phyloP scores from a whole-genome alignment of 2,113 vertebrate genomes.

The Ophthalmolycus amberensis region DNA sequence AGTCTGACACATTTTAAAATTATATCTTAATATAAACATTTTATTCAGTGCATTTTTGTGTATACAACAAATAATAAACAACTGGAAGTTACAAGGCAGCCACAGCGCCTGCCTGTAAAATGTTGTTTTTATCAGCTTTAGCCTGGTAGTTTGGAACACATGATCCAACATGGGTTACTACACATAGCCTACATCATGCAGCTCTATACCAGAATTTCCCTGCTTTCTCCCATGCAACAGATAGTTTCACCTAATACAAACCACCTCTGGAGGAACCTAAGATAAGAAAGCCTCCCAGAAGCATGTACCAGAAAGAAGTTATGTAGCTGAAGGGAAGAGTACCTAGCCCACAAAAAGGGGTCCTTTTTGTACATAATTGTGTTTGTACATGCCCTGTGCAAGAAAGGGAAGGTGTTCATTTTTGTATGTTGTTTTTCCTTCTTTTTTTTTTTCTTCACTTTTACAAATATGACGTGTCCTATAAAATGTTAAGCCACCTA shows the following conservation, averaged over 20 bases:
- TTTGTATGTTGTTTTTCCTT: constrained; percentile 43
- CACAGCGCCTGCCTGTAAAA: constrained; percentile 83
- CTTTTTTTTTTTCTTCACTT: constrained; percentile 73
- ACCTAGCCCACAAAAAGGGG: constrained; percentile 86
- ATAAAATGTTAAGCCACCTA: constrained; percentile 94
- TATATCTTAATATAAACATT: constrained; percentile 95
- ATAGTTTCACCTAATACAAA: constrained; percentile 90
- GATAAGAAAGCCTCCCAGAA: constrained; percentile 87
- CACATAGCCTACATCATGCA: constrained; percentile 99
- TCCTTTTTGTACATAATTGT: constrained; percentile 88
- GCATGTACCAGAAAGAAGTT: constrained; percentile 88
- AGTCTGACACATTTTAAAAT: constrained; percentile 85
- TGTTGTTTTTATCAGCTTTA: constrained; percentile 84
- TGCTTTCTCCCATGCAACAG: constrained; percentile 98
- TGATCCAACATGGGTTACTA: constrained; percentile 94
- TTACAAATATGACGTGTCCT: constrained; percentile 95
- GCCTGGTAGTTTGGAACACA: constrained; percentile 90
- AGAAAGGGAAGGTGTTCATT: constrained; percentile 81
- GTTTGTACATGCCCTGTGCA: constrained; percentile 91
- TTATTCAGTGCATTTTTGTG: constrained; percentile 98
- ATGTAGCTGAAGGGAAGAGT: constrained; percentile 88
- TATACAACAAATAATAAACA: constrained; percentile 99
- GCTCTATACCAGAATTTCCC: constrained; percentile 92
- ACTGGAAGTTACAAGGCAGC: constrained; percentile 90
- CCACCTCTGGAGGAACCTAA: constrained; percentile 84